These are phyloP conservation scores for Hemibagrus wyckioides DNA, from an alignment of 2,113 vertebrate genomes.

Conservation along the genomic window DNA sequence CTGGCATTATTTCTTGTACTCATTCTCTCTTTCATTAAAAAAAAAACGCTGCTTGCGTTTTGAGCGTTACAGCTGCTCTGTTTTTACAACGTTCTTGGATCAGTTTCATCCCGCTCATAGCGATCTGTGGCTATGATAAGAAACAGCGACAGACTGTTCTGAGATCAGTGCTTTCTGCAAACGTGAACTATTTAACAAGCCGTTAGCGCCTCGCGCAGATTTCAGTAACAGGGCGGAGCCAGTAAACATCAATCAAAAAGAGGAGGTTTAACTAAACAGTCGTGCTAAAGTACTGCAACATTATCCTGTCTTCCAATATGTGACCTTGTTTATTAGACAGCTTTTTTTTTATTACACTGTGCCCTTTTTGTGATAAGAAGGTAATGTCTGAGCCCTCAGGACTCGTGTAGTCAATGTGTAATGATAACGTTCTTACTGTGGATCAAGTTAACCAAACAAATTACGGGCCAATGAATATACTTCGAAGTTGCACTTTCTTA, in stretches of 20 bases:
- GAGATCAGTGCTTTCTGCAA: background rate
- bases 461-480: background rate
- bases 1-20: background rate
- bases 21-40: background rate
- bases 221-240: conserved; percentile 41
- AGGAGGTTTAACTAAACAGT: conserved; percentile 43
- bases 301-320: conserved; percentile 34
- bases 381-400: background rate
- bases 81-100: conserved; percentile 20
- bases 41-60: background rate
- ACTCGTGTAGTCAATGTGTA: background rate
- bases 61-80: background rate
- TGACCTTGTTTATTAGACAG: conserved; percentile 45
- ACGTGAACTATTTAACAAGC: background rate
- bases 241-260: conserved; percentile 48
- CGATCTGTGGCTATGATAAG: background rate
- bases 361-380: background rate
- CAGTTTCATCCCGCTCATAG: background rate
- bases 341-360: background rate
- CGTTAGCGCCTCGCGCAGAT: conserved; percentile 3
- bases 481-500: background rate
- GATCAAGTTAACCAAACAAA: conserved; percentile 13
- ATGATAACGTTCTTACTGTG: background rate
- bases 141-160: background rate
- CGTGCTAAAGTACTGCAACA: conserved; percentile 52